phyloP scores from a whole-genome alignment of 2,797 vertebrate species.

The Artibeus jamaicensis region DNA sequence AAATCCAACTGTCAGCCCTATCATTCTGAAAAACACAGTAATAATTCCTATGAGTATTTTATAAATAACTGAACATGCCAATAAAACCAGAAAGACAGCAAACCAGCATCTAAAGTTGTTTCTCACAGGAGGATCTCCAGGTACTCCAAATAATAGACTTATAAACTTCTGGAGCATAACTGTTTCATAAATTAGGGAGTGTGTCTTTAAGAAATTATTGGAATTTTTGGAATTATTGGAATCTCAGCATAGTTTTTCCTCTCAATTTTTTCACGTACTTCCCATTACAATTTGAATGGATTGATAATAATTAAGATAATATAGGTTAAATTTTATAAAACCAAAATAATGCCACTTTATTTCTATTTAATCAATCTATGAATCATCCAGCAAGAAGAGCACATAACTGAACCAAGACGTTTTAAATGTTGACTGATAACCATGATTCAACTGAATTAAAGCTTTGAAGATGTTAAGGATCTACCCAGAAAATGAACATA shows the following conservation, averaged over 20 bases:
- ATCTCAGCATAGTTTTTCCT: not conserved
- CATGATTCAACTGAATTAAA: not conserved
- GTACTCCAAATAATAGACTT: not conserved
- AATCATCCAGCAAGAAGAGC: not conserved
- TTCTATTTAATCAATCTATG: not conserved
- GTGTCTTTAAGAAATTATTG: not conserved
- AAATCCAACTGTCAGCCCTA: slow-evolving; percentile 91
- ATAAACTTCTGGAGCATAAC: not conserved
- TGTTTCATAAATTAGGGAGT: slow-evolving; percentile 6
- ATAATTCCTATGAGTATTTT: not conserved
- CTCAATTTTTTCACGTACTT: not conserved
- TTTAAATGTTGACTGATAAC: not conserved
- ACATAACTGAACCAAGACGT: not conserved
- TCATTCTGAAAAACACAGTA: slow-evolving; percentile 89
- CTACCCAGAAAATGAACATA: not conserved
- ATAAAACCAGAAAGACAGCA: not conserved
- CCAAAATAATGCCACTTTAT: not conserved
- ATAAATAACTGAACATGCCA: slow-evolving; percentile 3
- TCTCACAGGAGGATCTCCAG: not conserved
- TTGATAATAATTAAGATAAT: not conserved
- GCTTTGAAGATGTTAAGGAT: not conserved
- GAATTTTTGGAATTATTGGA: no score
- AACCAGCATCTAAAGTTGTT: not conserved
- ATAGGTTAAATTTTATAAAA: not conserved
- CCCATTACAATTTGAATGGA: not conserved